A percentile compares a stretch with the other conserved stretches of the same genome.
Conservation (phyloP, 1,140 invertebrate species). For the Drosophila ananassae region DNA sequence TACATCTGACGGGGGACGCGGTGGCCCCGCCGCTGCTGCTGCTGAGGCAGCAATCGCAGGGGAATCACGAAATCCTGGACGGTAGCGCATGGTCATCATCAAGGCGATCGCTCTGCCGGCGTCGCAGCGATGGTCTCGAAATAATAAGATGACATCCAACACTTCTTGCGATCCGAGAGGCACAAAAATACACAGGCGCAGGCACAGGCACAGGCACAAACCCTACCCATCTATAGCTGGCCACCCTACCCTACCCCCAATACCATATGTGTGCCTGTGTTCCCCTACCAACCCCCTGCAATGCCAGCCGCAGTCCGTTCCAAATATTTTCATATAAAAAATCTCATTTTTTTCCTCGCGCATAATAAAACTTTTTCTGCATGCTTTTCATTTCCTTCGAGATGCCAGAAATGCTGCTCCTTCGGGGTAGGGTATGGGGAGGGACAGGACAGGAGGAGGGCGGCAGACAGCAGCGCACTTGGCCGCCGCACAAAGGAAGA, state of each 20-base stretch:
- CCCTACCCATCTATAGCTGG: slow-evolving; percentile 1
- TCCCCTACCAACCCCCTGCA: slow-evolving; percentile 41
- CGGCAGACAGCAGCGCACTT: slow-evolving; percentile 70
- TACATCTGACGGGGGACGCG: slow-evolving; percentile 69
- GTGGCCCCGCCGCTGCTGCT: slow-evolving; percentile 35
- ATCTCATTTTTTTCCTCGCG: slow-evolving; percentile 57
- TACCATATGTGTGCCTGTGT: slow-evolving; percentile 25
- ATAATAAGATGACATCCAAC: slow-evolving; percentile 84
- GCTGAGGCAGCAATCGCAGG: slow-evolving; percentile 39
- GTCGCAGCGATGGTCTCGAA: slow-evolving; percentile 69
- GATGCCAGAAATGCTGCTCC: slow-evolving; percentile 47
- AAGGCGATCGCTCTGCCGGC: slow-evolving; percentile 51
- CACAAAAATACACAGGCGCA: slow-evolving; percentile 12
- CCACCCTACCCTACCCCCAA: slow-evolving; percentile 34
- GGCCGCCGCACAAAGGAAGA: slow-evolving; percentile 79
- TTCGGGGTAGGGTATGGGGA: slow-evolving; percentile 3
- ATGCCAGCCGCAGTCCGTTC: slow-evolving; percentile 61
- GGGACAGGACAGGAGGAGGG: slow-evolving; percentile 14
- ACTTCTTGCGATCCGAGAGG: slow-evolving; percentile 68
- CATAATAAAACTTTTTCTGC: slow-evolving; percentile 75
- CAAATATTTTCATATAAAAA: slow-evolving; percentile 79
- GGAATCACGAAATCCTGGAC: slow-evolving; percentile 45
- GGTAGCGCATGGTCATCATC: slow-evolving; percentile 72
- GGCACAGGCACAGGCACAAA: slow-evolving; percentile 49
- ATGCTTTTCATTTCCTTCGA: slow-evolving; percentile 74